Evolutionary conservation across 2,113 vertebrate species (phyloP).

Genomic region (Aleadryas rufinucha): DNA sequence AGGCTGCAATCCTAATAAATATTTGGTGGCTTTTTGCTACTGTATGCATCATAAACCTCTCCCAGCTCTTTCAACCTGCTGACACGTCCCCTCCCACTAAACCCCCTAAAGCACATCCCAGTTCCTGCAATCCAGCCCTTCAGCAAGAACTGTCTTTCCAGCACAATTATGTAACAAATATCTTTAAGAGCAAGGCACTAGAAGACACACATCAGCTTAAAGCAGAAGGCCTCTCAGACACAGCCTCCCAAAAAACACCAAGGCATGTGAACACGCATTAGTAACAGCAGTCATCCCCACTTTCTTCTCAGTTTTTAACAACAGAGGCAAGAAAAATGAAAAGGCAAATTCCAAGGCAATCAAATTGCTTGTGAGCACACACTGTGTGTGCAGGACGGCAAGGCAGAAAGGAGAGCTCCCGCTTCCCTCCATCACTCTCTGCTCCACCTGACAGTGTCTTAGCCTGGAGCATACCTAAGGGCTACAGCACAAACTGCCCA

Average conservation of each 20-base stretch:
- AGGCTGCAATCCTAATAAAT: neutral
- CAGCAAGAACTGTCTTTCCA: neutral
- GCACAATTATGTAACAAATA: neutral
- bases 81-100: neutral
- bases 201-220: neutral
- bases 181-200: neutral
- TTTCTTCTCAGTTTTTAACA: neutral
- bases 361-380: neutral
- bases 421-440: neutral
- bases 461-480: constrained; percentile 29
- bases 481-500: constrained; percentile 31
- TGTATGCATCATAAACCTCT: neutral
- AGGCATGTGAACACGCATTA: neutral
- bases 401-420: neutral
- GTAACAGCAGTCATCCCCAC: neutral
- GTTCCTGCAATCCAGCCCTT: neutral
- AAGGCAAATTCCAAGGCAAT: neutral
- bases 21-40: neutral
- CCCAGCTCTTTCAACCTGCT: neutral
- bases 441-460: constrained; percentile 5
- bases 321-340: neutral
- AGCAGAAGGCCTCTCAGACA: neutral
- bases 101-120: neutral
- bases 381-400: neutral
- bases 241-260: neutral